These are phyloP conservation scores for Dinocampus coccinellae DNA, from an alignment of 2,888 invertebrate genomes.

Conservation along the genomic window DNA sequence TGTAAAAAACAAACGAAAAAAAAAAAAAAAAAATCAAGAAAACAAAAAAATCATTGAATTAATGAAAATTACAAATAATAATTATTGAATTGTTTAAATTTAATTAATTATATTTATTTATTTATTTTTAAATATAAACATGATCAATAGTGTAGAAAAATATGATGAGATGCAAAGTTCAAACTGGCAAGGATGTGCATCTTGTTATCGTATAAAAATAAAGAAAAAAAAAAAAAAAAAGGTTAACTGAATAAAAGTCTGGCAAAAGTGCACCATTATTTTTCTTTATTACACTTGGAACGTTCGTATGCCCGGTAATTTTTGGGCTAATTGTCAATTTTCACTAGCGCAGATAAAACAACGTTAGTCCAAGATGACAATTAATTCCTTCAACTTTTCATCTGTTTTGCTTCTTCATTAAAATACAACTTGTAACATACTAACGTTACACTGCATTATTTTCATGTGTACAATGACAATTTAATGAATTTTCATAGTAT, in stretches of 20 bases:
- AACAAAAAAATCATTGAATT: background rate
- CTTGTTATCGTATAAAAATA: background rate
- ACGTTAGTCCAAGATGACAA: background rate
- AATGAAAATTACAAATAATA: background rate
- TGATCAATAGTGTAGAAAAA: background rate
- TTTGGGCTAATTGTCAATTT: conserved; percentile 1
- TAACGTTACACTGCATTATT: no score
- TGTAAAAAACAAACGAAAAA: no score
- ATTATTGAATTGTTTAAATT: background rate
- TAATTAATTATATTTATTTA: background rate
- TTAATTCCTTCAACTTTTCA: background rate
- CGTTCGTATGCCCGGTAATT: background rate
- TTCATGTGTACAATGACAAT: no score
- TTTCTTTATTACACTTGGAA: background rate
- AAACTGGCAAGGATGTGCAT: background rate
- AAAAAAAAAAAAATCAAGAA: background rate
- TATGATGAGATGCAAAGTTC: background rate
- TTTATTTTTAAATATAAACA: no score
- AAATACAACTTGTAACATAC: background rate
- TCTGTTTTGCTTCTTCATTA: background rate
- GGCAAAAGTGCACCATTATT: background rate
- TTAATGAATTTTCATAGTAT: no score
- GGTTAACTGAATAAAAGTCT: background rate
- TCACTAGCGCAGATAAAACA: background rate
- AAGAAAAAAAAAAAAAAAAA: background rate